Percentiles rank a stretch among this genome's conserved stretches.
Evolutionary conservation across 2,113 vertebrate species (phyloP).

Genomic region (Smithornis capensis): DNA sequence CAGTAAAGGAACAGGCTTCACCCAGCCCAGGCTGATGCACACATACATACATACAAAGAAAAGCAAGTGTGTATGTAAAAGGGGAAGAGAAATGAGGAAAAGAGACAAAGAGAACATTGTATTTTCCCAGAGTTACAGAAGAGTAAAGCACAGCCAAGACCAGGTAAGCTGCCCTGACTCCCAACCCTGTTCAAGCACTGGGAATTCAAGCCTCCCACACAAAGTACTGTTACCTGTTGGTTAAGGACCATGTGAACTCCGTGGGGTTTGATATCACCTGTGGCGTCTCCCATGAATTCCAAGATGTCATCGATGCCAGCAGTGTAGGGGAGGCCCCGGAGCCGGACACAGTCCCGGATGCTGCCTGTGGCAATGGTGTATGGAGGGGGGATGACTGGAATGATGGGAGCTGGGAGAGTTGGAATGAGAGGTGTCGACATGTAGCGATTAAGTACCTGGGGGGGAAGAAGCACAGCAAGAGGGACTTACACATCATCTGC

Average conservation of each 20-base stretch:
- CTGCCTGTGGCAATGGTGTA: constrained; percentile 82
- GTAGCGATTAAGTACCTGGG: constrained; percentile 91
- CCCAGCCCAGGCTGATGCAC: not conserved
- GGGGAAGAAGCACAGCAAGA: not conserved
- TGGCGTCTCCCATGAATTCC: constrained; percentile 93
- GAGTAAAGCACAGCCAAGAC: not conserved
- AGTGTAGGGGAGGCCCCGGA: constrained; percentile 91
- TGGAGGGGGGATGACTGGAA: constrained; percentile 84
- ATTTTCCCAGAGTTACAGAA: not conserved
- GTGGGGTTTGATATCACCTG: constrained; percentile 91
- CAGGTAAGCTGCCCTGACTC: not conserved
- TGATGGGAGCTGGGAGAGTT: constrained; percentile 84
- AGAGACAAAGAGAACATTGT: not conserved
- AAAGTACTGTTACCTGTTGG: constrained; percentile 83
- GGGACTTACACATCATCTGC: not conserved
- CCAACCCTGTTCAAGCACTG: not conserved
- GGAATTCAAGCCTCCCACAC: not conserved
- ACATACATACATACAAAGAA: not conserved
- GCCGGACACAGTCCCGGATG: constrained; percentile 87
- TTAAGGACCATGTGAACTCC: constrained; percentile 98
- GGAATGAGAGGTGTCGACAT: constrained; percentile 92
- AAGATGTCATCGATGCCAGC: constrained; percentile 94
- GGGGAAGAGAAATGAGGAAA: not conserved
- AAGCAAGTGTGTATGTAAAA: not conserved
- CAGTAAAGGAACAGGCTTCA: not conserved